Conservation (phyloP, 1,140 invertebrate species). For the Musca domestica region DNA sequence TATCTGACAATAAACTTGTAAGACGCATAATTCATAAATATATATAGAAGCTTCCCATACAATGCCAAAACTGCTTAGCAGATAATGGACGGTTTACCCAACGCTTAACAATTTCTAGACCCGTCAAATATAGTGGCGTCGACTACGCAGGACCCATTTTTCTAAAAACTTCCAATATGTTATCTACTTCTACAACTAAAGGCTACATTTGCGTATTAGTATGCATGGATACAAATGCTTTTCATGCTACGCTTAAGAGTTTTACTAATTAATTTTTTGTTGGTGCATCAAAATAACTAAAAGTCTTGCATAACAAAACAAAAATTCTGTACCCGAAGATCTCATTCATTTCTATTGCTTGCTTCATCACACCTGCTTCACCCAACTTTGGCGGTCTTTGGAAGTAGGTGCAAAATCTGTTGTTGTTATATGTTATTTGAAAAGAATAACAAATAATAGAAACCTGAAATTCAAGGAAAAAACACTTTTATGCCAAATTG, state of each 20-base stretch:
- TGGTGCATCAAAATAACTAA: constrained; percentile 27
- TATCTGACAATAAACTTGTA: too few species aligned
- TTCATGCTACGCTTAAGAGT: too few species aligned
- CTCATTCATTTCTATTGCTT: neutral
- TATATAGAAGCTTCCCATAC: neutral
- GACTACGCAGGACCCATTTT: constrained; percentile 49
- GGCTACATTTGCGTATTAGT: neutral
- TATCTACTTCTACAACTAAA: neutral
- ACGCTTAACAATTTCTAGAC: constrained; percentile 34
- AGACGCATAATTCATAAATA: too few species aligned
- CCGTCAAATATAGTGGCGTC: constrained; percentile 47
- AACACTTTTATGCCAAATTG: constrained; percentile 31
- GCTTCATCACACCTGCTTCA: constrained; percentile 31
- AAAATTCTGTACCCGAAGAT: constrained; percentile 13
- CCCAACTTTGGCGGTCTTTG: constrained; percentile 46
- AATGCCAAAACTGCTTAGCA: neutral
- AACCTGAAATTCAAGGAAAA: neutral
- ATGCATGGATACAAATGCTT: constrained; percentile 15
- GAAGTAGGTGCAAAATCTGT: constrained; percentile 32
- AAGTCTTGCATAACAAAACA: neutral
- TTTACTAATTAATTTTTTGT: constrained; percentile 46
- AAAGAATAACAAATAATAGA: neutral
- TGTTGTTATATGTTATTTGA: constrained; percentile 23
- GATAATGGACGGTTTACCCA: constrained; percentile 33
- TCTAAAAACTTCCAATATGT: constrained; percentile 26